Evolutionary conservation across 2,113 vertebrate genomes (phyloP).

Genomic region (Harpagus bidentatus): DNA sequence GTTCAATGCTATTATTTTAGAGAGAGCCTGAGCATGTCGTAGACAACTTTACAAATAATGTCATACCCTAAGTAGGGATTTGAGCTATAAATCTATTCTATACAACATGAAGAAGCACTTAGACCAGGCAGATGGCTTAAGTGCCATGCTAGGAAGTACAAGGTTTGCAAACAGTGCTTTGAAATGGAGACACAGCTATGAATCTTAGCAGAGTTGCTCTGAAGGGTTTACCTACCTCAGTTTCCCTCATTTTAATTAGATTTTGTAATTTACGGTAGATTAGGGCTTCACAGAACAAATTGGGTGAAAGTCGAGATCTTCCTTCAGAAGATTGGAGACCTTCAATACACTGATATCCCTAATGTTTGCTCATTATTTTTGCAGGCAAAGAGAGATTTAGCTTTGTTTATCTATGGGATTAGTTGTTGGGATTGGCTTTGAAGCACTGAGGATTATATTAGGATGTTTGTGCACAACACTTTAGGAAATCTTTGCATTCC

Average conservation of each 20-base stretch:
- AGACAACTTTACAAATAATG: not conserved
- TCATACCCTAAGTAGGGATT: not conserved
- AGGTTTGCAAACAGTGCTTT: not conserved
- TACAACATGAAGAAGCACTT: not conserved
- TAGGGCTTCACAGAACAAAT: not conserved
- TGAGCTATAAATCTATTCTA: not conserved
- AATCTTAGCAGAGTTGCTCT: not conserved
- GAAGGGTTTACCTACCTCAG: not conserved
- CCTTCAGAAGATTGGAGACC: not conserved
- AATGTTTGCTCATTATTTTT: slow-evolving; percentile 54
- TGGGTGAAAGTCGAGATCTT: slow-evolving; percentile 1
- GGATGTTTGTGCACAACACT: slow-evolving; percentile 34
- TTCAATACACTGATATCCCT: slow-evolving; percentile 27
- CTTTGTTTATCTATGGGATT: slow-evolving; percentile 58
- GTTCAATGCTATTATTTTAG: not conserved
- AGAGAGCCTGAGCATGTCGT: not conserved
- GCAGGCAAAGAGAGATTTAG: slow-evolving; percentile 52
- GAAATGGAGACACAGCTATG: not conserved
- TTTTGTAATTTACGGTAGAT: not conserved
- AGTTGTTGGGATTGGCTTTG: slow-evolving; percentile 48
- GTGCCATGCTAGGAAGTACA: not conserved
- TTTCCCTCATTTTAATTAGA: not conserved
- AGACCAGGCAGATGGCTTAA: not conserved
- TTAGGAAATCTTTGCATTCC: not conserved
- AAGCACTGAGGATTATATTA: slow-evolving; percentile 43